Percentiles rank a stretch among this genome's conserved stretches.
These are phyloP conservation scores for Ahaetulla prasina DNA, from an alignment of 2,113 vertebrate species.

Conservation along the genomic window DNA sequence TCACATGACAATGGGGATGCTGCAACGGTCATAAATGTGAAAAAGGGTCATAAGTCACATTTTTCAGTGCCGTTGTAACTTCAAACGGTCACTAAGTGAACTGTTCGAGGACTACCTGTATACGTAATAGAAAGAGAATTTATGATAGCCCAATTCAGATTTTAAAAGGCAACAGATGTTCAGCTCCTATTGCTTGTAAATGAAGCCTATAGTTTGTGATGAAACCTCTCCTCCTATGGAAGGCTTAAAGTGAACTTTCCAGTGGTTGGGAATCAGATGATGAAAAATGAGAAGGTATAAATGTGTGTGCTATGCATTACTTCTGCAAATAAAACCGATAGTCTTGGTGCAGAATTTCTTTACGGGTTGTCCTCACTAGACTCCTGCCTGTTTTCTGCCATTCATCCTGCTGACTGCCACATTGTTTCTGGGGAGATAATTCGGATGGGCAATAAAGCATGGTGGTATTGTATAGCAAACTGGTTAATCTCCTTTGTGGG, in stretches of 20 bases:
- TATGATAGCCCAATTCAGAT: not conserved
- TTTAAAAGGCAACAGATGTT: not conserved
- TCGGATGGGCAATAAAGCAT: not conserved
- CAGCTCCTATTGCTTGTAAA: not conserved
- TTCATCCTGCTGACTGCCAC: not conserved
- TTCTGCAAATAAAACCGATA: not conserved
- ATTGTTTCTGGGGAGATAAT: not conserved
- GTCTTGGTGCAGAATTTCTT: not conserved
- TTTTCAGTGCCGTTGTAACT: no score
- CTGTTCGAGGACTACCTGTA: no score
- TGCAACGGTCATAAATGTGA: no score
- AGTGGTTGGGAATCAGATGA: not conserved
- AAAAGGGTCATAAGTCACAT: no score
- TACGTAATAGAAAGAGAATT: not conserved
- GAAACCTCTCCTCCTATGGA: not conserved
- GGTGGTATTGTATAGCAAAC: not conserved
- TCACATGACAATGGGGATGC: no score
- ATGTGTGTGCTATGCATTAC: not conserved
- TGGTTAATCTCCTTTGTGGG: conserved; percentile 4
- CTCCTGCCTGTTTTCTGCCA: not conserved
- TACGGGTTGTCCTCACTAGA: no score
- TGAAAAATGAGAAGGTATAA: not conserved
- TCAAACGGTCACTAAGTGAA: no score
- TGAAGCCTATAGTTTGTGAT: not conserved
- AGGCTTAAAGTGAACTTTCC: not conserved